Evolutionary conservation across 2,113 vertebrate genomes (phyloP).

Genomic region (Peucedramus taeniatus): DNA sequence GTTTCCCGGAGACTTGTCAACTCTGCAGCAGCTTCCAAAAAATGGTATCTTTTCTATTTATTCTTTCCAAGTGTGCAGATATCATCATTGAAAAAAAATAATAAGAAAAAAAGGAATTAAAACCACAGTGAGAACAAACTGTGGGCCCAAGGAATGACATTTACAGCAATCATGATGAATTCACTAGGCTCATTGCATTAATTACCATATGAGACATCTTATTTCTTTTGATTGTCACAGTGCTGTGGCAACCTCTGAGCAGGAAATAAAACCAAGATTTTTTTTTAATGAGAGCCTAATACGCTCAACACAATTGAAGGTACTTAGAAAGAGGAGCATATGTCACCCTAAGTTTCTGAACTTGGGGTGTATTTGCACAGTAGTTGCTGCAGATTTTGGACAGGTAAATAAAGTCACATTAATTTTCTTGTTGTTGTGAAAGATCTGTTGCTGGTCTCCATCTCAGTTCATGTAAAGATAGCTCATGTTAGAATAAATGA

Average conservation of each 20-base stretch:
- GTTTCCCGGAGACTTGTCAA: background rate
- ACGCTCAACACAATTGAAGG: background rate
- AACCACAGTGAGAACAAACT: background rate
- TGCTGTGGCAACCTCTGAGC: background rate
- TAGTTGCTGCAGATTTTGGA: background rate
- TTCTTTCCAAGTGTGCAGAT: background rate
- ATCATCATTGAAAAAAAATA: background rate
- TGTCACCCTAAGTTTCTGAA: background rate
- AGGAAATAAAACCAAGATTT: background rate
- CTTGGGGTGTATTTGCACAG: background rate
- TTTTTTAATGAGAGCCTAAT: background rate
- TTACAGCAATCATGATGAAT: background rate
- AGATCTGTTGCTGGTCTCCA: background rate
- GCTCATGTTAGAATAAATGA: background rate
- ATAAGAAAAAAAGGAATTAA: background rate
- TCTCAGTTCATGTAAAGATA: background rate
- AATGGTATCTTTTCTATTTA: background rate
- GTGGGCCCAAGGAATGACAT: background rate
- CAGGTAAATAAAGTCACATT: background rate
- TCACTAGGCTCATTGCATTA: background rate
- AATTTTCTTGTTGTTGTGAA: background rate
- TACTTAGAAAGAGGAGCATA: background rate
- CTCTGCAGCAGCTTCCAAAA: background rate
- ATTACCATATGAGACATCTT: background rate
- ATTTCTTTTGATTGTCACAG: background rate